Base-by-base conservation (phyloP, 2,113 vertebrate genomes). In the Galbula dea region DNA sequence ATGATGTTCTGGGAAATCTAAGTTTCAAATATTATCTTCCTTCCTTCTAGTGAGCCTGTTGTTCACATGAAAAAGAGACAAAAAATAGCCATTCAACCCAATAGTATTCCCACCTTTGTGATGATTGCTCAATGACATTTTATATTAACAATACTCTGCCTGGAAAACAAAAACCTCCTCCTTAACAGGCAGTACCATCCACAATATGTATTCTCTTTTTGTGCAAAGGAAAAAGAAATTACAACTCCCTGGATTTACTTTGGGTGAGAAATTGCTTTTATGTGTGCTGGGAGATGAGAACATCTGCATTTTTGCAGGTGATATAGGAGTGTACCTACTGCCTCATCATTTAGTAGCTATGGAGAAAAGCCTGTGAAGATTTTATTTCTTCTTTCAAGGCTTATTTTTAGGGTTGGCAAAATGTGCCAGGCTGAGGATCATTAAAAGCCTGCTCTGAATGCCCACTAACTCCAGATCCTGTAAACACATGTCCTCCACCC, bases 291-390 rank as follows among this genome's bases (percentile, higher is more conserved):
- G 49, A 86, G 43, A 73, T 41, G 87, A 86, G 88, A 91, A 73
- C 66, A 95, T 88, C 90, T 94, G 88, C 83, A 73, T 87, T 93
- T 93, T 71, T 82, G 68, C 69, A 76, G 85, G 88, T 83, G 78
- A 83, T 91, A 52, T 0, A 86, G 59, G 46, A 85, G 48, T 2
- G 13, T 43, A 20, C 29, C 19, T 46, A 30, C 66, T 63, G 92
- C 81, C 67, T 36, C 34, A 48, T 79, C 74, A 86, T 93, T 91
- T 4, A 71, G 52, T 37, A 88, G 48, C 85, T 81, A 45, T 51
- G 49, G 30, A 92, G 51, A 45, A 89, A 83, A 72, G 29, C 37
- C 55, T 66, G 54, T 27, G 46, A 80, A 84, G 45, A 65, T 83
- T 87, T 93, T 74, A 37, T 83, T 88, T 86, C 65, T 46, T 69